Evolutionary conservation across 2,888 invertebrate species (phyloP).

Genomic region (Diloba caeruleocephala): DNA sequence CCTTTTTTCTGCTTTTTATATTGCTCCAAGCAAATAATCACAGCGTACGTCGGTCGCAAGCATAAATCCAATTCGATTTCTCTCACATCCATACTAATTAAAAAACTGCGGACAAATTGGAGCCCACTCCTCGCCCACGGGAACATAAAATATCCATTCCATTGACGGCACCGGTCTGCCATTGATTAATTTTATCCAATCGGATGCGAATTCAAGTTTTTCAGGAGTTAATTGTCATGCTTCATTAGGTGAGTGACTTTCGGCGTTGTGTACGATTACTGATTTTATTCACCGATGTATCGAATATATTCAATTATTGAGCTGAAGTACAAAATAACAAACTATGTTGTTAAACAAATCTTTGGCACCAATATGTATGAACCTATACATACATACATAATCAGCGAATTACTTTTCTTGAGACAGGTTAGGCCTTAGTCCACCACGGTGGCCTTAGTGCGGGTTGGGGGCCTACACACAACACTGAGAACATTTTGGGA

Average conservation of each 20-base stretch:
- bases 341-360: slow-evolving; percentile 25
- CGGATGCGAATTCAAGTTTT: slow-evolving; percentile 81
- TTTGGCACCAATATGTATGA: slow-evolving; percentile 25
- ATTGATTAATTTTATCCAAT: slow-evolving; percentile 87
- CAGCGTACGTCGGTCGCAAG: slow-evolving; percentile 62
- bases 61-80: slow-evolving; percentile 82
- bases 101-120: slow-evolving; percentile 88
- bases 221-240: slow-evolving; percentile 80
- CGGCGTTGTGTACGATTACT: slow-evolving; percentile 54
- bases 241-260: slow-evolving; percentile 73
- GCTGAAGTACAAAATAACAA: slow-evolving; percentile 16
- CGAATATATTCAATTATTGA: slow-evolving; percentile 25
- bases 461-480: too few relatives aligned
- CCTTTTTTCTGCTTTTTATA: slow-evolving; percentile 56
- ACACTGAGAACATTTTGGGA: too few relatives aligned
- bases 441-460: too few relatives aligned
- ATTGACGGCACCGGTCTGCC: slow-evolving; percentile 73
- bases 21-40: slow-evolving; percentile 57
- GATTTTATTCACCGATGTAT: slow-evolving; percentile 28
- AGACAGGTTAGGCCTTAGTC: too few relatives aligned
- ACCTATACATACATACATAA: too few relatives aligned
- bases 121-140: slow-evolving; percentile 83
- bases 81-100: slow-evolving; percentile 86
- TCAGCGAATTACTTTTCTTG: too few relatives aligned
- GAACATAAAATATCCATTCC: slow-evolving; percentile 87